Conservation (phyloP, 2,113 vertebrate genomes). For the Carassius carassius region DNA sequence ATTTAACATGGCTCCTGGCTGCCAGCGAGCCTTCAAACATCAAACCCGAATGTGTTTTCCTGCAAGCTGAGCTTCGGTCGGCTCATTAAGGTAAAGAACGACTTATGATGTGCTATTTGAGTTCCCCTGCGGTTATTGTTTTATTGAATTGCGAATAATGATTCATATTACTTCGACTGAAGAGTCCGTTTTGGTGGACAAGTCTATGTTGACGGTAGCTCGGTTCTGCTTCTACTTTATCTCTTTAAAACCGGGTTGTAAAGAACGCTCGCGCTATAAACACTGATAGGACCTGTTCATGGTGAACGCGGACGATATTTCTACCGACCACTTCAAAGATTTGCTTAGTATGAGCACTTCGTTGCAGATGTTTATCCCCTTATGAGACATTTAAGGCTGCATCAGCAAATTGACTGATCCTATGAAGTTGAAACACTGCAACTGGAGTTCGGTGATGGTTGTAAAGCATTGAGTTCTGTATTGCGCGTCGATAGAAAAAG, state of each 20-base stretch:
- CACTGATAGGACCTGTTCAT: not conserved
- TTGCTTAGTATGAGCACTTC: conserved; percentile 13
- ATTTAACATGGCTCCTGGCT: conserved; percentile 68
- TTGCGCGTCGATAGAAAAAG: conserved; percentile 9
- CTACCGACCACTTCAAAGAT: not conserved
- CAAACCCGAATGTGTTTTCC: conserved; percentile 61
- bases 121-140: conserved; percentile 1
- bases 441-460: not conserved
- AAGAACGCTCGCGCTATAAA: not conserved
- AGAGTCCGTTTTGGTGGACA: conserved; percentile 18
- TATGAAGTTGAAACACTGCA: not conserved
- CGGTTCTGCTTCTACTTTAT: conserved; percentile 42
- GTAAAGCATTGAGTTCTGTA: not conserved
- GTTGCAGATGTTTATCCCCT: conserved; percentile 49
- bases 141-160: not conserved
- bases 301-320: not conserved
- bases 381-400: conserved; percentile 6
- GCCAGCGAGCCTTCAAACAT: conserved; percentile 55
- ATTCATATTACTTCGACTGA: conserved; percentile 16
- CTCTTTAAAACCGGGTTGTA: conserved; percentile 1
- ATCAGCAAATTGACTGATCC: not conserved
- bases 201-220: conserved; percentile 14
- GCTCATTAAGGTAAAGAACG: conserved; percentile 54
- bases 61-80: conserved; percentile 20
- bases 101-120: not conserved